Percentiles rank a stretch among this genome's conserved stretches.
phyloP scores from a whole-genome alignment of 37 sponge, comb jelly and placozoan species.

The Aplysina aerophoba region DNA sequence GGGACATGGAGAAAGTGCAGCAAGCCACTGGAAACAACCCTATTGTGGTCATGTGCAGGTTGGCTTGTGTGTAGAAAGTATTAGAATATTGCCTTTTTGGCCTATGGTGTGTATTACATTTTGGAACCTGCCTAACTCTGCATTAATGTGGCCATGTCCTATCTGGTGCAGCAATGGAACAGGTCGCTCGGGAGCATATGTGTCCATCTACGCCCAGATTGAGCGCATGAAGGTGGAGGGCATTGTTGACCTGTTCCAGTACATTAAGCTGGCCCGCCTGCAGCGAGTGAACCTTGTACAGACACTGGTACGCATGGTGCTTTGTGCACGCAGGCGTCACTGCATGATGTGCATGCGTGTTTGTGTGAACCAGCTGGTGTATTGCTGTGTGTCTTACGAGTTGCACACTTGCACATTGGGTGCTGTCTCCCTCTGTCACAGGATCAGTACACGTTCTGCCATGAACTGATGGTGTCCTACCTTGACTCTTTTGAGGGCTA shows the following conservation, averaged over 20 bases:
- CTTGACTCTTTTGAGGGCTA: slow-evolving; percentile 31
- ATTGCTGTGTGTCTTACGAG: not conserved
- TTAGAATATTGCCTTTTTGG: not conserved
- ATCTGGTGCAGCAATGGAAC: slow-evolving; percentile 58
- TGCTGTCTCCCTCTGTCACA: not conserved
- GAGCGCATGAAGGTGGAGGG: slow-evolving; percentile 75
- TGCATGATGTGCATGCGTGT: slow-evolving; percentile 6
- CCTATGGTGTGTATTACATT: too few relatives aligned
- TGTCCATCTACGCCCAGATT: slow-evolving; percentile 49
- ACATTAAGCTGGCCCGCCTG: slow-evolving; percentile 60
- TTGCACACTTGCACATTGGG: not conserved
- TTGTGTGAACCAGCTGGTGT: slow-evolving; percentile 2
- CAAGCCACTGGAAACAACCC: slow-evolving; percentile 52
- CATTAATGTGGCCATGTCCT: too few relatives aligned
- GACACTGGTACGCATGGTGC: slow-evolving; percentile 38
- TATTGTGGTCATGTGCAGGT: slow-evolving; percentile 83
- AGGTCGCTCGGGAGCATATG: slow-evolving; percentile 69
- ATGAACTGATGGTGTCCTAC: slow-evolving; percentile 18
- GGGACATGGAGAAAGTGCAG: slow-evolving; percentile 38
- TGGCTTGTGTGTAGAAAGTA: not conserved
- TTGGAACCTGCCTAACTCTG: too few relatives aligned
- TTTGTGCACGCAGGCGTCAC: not conserved
- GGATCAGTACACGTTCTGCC: slow-evolving; percentile 19
- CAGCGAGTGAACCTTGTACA: slow-evolving; percentile 59
- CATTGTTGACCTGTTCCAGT: slow-evolving; percentile 73